Conservation (phyloP, 2,888 invertebrate genomes). For the Pyrrhosoma nymphula region DNA sequence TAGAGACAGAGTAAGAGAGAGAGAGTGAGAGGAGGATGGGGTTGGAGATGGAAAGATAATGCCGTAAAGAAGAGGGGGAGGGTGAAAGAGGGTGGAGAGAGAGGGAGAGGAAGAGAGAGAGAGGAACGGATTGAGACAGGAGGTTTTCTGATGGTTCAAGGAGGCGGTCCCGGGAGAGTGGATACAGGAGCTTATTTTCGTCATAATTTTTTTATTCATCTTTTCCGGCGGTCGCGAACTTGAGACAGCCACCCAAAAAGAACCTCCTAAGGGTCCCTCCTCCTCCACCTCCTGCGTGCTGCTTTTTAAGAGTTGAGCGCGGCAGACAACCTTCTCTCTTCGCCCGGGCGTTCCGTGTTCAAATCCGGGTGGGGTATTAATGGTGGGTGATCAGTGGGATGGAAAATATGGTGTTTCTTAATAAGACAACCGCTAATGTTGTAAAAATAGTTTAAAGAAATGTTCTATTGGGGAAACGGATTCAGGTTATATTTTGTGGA, state of each 20-base stretch:
- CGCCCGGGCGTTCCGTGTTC: neutral
- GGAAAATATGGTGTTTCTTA: too few species aligned
- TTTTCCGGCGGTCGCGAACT: neutral
- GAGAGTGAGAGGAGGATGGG: neutral
- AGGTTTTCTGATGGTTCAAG: neutral
- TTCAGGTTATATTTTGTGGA: too few species aligned
- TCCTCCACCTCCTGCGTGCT: neutral
- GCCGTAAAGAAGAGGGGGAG: neutral
- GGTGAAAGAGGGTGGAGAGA: neutral
- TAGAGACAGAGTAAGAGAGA: neutral
- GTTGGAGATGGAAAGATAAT: constrained; percentile 10
- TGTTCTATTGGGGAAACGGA: too few species aligned
- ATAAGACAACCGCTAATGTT: too few species aligned
- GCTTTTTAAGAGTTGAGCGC: neutral
- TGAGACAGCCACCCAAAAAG: neutral
- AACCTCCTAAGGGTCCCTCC: neutral
- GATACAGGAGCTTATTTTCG: constrained; percentile 21
- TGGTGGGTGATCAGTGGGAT: too few species aligned
- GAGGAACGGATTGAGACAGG: constrained; percentile 19
- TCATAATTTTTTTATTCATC: neutral
- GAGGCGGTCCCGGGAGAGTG: neutral
- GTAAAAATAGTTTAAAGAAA: too few species aligned
- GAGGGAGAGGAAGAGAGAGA: neutral
- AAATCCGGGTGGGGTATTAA: neutral
- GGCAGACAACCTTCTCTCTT: neutral